Percentiles rank a stretch among this genome's conserved stretches.
Conservation (phyloP, 2,113 vertebrate species). For the Sinocyclocheilus maitianheensis region DNA sequence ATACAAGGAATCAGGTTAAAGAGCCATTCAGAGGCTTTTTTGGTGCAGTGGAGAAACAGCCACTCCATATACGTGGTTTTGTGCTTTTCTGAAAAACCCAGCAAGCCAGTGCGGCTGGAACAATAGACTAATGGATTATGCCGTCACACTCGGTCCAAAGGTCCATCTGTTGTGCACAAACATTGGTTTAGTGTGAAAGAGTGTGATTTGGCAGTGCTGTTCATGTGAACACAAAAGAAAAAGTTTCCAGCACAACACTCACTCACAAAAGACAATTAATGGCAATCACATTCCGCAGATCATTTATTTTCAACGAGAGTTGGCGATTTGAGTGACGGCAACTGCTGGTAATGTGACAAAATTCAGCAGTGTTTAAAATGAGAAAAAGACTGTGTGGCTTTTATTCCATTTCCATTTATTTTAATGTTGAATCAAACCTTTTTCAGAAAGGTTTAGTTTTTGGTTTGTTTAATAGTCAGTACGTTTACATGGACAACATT, state of each 20-base stretch:
- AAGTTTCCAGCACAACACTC: conserved; percentile 32
- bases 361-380: background rate
- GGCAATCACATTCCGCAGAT: background rate
- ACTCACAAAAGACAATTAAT: conserved; percentile 29
- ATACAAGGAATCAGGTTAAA: background rate
- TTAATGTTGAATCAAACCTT: background rate
- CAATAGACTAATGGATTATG: conserved; percentile 76
- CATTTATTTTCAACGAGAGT: background rate
- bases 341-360: conserved; percentile 13
- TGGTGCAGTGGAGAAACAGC: background rate
- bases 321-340: background rate
- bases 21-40: background rate
- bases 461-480: background rate
- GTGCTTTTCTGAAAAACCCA: conserved; percentile 64
- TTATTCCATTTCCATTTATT: background rate
- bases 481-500: too few species aligned
- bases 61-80: conserved; percentile 58
- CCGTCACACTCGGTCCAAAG: conserved; percentile 62
- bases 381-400: background rate
- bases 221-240: background rate
- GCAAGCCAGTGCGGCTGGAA: conserved; percentile 61
- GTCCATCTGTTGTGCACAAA: conserved; percentile 67
- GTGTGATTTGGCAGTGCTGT: conserved; percentile 38
- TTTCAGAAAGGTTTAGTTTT: background rate
- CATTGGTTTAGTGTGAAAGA: conserved; percentile 47